A percentile compares a stretch with the other conserved stretches of the same genome.
Evolutionary conservation across 1,140 invertebrate species (phyloP).

Genomic region (Pteromalus puparum): DNA sequence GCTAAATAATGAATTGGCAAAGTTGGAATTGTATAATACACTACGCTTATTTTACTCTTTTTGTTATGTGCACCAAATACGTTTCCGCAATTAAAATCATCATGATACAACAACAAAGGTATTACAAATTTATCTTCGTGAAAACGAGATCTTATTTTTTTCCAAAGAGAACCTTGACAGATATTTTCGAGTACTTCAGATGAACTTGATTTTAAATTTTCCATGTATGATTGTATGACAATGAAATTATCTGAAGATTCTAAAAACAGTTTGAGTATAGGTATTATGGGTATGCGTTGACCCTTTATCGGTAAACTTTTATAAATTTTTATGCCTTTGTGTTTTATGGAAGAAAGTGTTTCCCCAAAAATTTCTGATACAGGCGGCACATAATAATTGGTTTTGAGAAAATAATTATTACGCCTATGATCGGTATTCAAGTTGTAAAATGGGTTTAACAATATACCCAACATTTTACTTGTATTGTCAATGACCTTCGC

Average conservation of each 20-base stretch:
- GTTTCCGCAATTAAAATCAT: neutral
- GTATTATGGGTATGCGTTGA: no score
- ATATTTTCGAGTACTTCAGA: neutral
- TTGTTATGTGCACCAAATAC: neutral
- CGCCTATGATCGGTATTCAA: no score
- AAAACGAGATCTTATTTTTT: neutral
- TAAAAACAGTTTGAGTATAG: neutral
- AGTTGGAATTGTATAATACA: neutral
- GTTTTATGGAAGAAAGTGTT: no score
- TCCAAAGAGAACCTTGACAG: neutral
- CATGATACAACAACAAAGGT: neutral
- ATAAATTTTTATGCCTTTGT: no score
- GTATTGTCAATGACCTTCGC: no score
- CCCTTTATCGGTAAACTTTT: no score
- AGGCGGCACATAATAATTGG: no score
- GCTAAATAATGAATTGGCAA: neutral
- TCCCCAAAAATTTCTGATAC: no score
- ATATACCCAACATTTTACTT: no score
- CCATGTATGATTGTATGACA: neutral
- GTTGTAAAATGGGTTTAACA: no score
- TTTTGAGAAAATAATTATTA: no score
- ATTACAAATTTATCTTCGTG: neutral
- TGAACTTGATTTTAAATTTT: neutral
- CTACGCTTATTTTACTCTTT: neutral
- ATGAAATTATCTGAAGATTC: neutral